Evolutionary conservation across 2,113 vertebrate species (phyloP), one percentile per base, ranked within the genome.

Genomic region (Illadopsis cleaveri): DNA sequence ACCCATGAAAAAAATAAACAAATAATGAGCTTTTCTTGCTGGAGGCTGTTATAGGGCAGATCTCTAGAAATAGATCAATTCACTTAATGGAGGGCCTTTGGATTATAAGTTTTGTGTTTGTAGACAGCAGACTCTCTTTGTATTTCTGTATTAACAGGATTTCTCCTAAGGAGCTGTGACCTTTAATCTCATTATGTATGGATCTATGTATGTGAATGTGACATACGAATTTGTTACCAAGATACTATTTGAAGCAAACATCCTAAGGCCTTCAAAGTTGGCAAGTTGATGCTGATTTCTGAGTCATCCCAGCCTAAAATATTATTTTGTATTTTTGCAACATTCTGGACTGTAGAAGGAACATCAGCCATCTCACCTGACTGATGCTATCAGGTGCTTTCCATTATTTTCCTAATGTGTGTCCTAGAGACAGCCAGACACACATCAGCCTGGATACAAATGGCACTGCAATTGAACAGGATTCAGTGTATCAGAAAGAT

Each of bases 211-310:
- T 69, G 48, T 42, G 83, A 90, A 86, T 89, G 47, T 78, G 90
- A 91, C 89, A 78, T 79, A 90, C 0, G 0, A 94, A 54, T 73
- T 95, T 81, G 94, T 97, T 96, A 93, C 93, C 79, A 94, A 90
- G 93, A 83, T 72, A 94, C 92, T 58, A 57, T 66, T 90, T 78
- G 82, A 96, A 82, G 73, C 58, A 97, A 97, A 96, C 47, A 95
- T 80, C 89, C 79, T 73, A 23, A 58, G 84, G 88, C 96, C 72
- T 91, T 93, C 61, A 70, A 93, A 73, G 73, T 47, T 96, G 94
- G 96, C 92, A 90, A 72, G 79, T 31, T 78, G 75, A 93, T 70
- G 44, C 64, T 91, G 70, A 86, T 94, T 94, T 90, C 95, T 94
- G 94, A 97, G 76, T 97, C 96, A 96, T 68, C 47, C 35, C 42